Conservation (phyloP, 30 jellyfish, hydroid and myxozoan species). For the Phacellophora camtschatica region DNA sequence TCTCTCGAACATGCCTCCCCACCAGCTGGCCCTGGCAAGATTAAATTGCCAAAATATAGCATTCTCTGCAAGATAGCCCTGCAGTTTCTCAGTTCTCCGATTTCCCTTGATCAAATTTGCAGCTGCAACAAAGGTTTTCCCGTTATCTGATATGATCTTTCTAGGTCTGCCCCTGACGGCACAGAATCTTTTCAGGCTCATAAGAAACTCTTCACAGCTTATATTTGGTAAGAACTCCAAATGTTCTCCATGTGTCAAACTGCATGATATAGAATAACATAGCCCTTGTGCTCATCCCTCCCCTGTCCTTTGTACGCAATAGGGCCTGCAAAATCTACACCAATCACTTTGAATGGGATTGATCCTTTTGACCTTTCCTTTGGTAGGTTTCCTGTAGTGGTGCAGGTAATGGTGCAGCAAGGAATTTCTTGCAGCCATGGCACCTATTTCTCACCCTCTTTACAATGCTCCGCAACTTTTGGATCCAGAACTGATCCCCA, state of each 20-base stretch:
- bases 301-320: neutral
- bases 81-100: constrained; percentile 29
- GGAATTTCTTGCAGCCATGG: constrained; percentile 44
- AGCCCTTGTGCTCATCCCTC: constrained; percentile 5
- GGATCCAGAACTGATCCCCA: constrained; percentile 45
- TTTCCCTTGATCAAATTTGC: constrained; percentile 56
- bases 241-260: constrained; percentile 63
- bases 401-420: neutral
- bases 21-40: constrained; percentile 80
- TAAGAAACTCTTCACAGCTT: constrained; percentile 34
- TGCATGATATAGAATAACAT: too few species aligned
- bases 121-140: constrained; percentile 56
- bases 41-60: constrained; percentile 68
- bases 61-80: constrained; percentile 40
- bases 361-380: constrained; percentile 23
- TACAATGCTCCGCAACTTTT: constrained; percentile 11
- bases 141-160: constrained; percentile 68
- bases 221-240: constrained; percentile 62
- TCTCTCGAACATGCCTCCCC: constrained; percentile 87
- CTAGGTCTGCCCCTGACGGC: constrained; percentile 68
- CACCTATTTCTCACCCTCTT: constrained; percentile 11
- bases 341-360: constrained; percentile 18
- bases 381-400: constrained; percentile 48
- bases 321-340: constrained; percentile 61
- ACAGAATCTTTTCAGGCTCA: constrained; percentile 47